phyloP scores from a whole-genome alignment of 1,140 invertebrate species.

The Hormaphis cornu region DNA sequence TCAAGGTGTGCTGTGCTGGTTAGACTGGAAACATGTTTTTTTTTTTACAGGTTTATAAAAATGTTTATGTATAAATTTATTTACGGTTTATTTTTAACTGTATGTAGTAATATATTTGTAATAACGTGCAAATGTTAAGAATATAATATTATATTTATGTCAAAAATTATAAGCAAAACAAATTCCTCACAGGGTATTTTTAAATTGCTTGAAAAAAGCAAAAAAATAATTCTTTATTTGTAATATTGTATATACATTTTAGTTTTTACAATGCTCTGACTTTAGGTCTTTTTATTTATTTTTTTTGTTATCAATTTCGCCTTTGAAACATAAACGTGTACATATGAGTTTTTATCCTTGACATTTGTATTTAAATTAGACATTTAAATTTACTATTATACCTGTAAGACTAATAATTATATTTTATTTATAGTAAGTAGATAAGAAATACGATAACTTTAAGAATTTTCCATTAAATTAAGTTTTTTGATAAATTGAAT shows the following conservation, averaged over 20 bases:
- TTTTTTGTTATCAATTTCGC: background rate
- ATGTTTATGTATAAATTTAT: background rate
- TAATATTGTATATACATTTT: background rate
- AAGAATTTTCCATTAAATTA: constrained; percentile 6
- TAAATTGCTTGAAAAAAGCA: too few species aligned
- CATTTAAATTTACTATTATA: background rate
- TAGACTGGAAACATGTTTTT: constrained; percentile 1
- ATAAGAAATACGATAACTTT: constrained; percentile 2
- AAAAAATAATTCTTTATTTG: background rate
- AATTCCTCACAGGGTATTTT: too few species aligned
- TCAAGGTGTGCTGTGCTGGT: background rate
- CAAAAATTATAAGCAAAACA: too few species aligned
- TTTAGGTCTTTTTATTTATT: background rate
- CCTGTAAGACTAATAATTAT: background rate
- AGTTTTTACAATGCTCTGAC: background rate
- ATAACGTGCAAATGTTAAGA: too few species aligned
- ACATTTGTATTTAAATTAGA: background rate
- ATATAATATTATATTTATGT: too few species aligned
- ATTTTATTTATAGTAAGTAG: background rate
- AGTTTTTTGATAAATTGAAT: background rate
- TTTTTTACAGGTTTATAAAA: background rate
- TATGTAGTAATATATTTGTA: too few species aligned
- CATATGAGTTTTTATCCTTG: background rate
- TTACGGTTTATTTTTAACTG: too few species aligned
- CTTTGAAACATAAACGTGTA: constrained; percentile 19